Conservation (phyloP, 1,140 invertebrate species). For the Anagrus nilaparvatae region DNA sequence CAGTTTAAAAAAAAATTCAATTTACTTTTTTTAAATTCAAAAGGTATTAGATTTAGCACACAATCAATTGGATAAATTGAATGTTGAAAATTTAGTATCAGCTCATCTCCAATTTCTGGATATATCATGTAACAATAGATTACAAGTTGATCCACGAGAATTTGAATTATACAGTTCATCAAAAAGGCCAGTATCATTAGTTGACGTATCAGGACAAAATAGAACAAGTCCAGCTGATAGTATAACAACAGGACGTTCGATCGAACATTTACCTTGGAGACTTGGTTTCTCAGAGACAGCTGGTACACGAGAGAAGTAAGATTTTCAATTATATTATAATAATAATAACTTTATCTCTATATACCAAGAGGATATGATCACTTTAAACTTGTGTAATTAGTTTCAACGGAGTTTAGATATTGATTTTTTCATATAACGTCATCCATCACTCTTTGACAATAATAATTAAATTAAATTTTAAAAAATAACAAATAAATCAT, state of each 20-base stretch:
- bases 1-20: no score
- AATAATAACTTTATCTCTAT: no score
- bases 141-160: slow-evolving; percentile 71
- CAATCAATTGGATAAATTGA: slow-evolving; percentile 69
- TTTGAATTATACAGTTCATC: slow-evolving; percentile 66
- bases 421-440: background rate
- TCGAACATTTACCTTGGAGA: slow-evolving; percentile 52
- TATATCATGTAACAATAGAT: slow-evolving; percentile 68
- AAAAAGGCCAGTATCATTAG: slow-evolving; percentile 66
- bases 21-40: no score
- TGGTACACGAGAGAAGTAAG: slow-evolving; percentile 52
- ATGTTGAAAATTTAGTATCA: slow-evolving; percentile 63
- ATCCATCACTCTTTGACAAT: no score
- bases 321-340: background rate
- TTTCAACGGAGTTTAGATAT: no score
- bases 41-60: slow-evolving; percentile 75
- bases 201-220: slow-evolving; percentile 73
- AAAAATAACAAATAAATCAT: no score
- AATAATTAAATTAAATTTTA: no score
- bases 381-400: background rate
- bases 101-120: slow-evolving; percentile 75
- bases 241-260: slow-evolving; percentile 41
- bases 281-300: slow-evolving; percentile 79
- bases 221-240: slow-evolving; percentile 31
- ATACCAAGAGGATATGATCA: background rate